Percentiles rank a stretch among this genome's conserved stretches.
phyloP scores from a whole-genome alignment of 2,888 invertebrate genomes.

The Phyto melanocephala region DNA sequence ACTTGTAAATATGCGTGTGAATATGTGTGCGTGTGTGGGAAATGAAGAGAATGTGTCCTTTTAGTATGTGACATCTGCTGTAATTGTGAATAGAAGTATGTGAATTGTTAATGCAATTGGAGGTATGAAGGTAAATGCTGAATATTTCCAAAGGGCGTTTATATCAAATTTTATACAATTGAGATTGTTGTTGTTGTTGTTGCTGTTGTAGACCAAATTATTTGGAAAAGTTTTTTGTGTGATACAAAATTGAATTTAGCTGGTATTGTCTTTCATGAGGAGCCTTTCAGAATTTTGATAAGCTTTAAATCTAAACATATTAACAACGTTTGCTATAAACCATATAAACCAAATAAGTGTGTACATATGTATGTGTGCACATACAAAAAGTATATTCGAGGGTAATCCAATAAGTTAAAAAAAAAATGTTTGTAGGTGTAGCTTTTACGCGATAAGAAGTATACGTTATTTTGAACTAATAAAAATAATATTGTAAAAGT shows the following conservation, averaged over 20 bases:
- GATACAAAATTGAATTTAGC: constrained; percentile 57
- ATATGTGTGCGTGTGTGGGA: not conserved
- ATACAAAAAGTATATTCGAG: too few relatives aligned
- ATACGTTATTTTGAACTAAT: too few relatives aligned
- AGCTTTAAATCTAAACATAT: constrained; percentile 23
- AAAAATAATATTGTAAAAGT: too few relatives aligned
- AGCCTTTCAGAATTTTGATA: constrained; percentile 58
- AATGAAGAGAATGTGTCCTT: not conserved
- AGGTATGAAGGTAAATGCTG: constrained; percentile 33
- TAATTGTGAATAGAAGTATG: constrained; percentile 14
- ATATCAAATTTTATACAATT: constrained; percentile 3
- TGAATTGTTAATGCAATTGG: constrained; percentile 28
- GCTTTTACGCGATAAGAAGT: too few relatives aligned
- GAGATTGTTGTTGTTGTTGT: constrained; percentile 13
- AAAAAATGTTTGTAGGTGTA: too few relatives aligned
- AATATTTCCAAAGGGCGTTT: constrained; percentile 17
- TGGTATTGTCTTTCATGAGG: constrained; percentile 37
- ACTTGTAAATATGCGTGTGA: not conserved
- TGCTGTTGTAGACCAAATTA: constrained; percentile 14
- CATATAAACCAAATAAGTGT: not conserved
- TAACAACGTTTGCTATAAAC: not conserved
- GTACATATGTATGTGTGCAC: not conserved
- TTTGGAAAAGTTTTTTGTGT: constrained; percentile 53
- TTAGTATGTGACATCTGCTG: constrained; percentile 35
- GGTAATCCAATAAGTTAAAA: too few relatives aligned